These are phyloP conservation scores for Typhlomys cinereus DNA, from an alignment of 2,113 vertebrate species.

Conservation along the genomic window DNA sequence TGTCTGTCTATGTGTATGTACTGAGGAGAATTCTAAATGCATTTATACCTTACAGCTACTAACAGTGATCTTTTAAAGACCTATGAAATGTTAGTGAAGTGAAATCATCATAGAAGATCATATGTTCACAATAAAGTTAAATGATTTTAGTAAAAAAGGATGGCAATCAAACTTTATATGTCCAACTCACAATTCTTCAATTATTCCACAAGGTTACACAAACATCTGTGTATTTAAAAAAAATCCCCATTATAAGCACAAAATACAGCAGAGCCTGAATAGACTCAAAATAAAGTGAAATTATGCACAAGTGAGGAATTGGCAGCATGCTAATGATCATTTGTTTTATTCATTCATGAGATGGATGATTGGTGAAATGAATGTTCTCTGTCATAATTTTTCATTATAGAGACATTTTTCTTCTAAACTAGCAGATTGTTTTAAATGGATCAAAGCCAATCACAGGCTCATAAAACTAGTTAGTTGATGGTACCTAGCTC, in stretches of 20 bases:
- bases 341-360: constrained; percentile 63
- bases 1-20: background rate
- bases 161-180: constrained; percentile 50
- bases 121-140: constrained; percentile 31
- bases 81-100: background rate
- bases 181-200: constrained; percentile 49
- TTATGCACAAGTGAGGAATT: constrained; percentile 49
- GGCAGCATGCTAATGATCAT: constrained; percentile 24
- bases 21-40: background rate
- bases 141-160: constrained; percentile 34
- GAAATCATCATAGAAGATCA: constrained; percentile 51
- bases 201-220: constrained; percentile 54
- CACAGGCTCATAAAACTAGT: background rate
- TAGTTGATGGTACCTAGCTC: background rate
- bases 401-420: constrained; percentile 47
- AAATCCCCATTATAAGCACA: constrained; percentile 34
- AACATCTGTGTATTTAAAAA: constrained; percentile 57
- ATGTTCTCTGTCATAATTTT: constrained; percentile 45
- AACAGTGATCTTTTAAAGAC: constrained; percentile 22
- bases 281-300: constrained; percentile 57
- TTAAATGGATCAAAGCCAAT: background rate
- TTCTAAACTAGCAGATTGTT: constrained; percentile 46
- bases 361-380: constrained; percentile 39
- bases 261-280: background rate
- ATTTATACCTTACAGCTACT: background rate